Base-by-base conservation (phyloP, 2,113 vertebrate species). In the Anser brachyrhynchus region DNA sequence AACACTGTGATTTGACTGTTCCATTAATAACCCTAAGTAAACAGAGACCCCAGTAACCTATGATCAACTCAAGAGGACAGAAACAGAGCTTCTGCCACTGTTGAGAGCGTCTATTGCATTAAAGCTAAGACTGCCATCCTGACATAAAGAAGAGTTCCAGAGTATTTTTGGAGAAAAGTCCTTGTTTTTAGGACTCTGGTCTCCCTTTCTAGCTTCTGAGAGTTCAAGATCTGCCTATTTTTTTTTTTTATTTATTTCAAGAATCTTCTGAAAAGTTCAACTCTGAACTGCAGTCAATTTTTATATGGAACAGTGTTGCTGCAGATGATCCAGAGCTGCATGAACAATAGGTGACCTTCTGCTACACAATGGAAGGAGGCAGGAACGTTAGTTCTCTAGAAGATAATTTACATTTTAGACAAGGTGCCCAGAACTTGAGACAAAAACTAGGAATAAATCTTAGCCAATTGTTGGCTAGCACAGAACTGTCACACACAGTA, bases 401-500 rank as follows among this genome's bases (percentile, higher is more conserved):
- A 81, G 86, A 8, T 35, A 73, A 73, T 73, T 62, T n/a, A 55
- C 51, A 62, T 69, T 90, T 90, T 64, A 74, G 37, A 44, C 22
- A 73, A 58, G 4, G 15, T 78, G 8, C 22, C 44, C 35, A 37
- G 23, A 89, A 89, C n/a, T 33, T 64, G 49, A 79, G 14, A 64
- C 9, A 87, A 37, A 15, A 74, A 55, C 3, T 44, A 54, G 44
- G 71, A 89, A 87, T 8, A 87, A 87, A 85, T 41, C 74, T 89
- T 75, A 71, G 55, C 7, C 54, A 73, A 10, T 7, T 69, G 16
- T 35, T 75, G 76, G 37, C 29, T 65, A 72, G 16, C 18, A 73
- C 11, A 72, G 35, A 55, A 5, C 9, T 0, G 0, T 43, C 67
- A 58, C 33, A 73, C 22, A 49, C 2, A 0, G 8, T 31, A 59